Base-by-base conservation (phyloP, 2,113 vertebrate species). In the Pungitius pungitius region DNA sequence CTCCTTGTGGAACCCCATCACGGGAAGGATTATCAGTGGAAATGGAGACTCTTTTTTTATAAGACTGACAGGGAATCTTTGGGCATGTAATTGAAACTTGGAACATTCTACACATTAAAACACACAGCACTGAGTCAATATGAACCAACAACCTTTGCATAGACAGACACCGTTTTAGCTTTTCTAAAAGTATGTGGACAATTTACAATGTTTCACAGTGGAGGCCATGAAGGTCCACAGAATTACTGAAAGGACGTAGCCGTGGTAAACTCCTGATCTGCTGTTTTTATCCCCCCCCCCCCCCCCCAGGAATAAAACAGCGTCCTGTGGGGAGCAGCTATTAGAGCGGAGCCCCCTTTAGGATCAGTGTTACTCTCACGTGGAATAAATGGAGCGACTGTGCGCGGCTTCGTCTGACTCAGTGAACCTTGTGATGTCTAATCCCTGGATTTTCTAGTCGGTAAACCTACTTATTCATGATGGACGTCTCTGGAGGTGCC, bases 401-500 rank as follows among this genome's bases (percentile, higher is more conserved):
- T 84, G 80, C 69, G 62, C 54, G 57, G 77, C 72, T 74, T 84
- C 84, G 85, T 76, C 88, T 87, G 73, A 82, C 73, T 85, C 85
- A 85, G 67, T 86, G 85, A 87, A 88, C 89, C 85, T 75, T 83
- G 86, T 89, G 85, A 89, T 80, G 85, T 87, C 77, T 93, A 91
- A 93, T 92, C 90, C 81, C 71, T 65, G 81, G 89, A 89, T 93
- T 92, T 92, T 89, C 87, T 85, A 83, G 70, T 88, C 84, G 74
- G 81, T 90, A 90, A 90, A 92, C 76, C 88, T 75, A 86, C 83
- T 90, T 86, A 81, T 78, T 78, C 69, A 47, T 69, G 64, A 85
- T 86, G 26, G 30, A 69, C 78, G 55, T 76, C 75, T 74, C 20
- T 80, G 75, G 78, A 79, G 78, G 83, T 81, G 72, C 71, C 51